Evolutionary conservation across 2,888 invertebrate species (phyloP).

Genomic region (Lasiommata megera): DNA sequence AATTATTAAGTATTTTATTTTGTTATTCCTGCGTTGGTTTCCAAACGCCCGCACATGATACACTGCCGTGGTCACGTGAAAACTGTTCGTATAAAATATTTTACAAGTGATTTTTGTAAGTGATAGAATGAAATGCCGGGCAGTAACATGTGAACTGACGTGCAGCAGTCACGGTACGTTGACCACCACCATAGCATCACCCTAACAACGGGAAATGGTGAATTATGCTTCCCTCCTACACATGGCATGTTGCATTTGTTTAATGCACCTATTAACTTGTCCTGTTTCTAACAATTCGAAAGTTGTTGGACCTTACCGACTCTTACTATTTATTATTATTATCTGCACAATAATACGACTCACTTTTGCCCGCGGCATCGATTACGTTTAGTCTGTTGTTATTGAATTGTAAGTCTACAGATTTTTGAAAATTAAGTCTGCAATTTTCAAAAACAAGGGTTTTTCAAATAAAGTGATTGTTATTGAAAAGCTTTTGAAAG

Average conservation of each 20-base stretch:
- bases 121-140: slow-evolving; percentile 34
- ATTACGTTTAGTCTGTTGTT: too few species aligned
- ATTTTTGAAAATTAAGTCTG: too few species aligned
- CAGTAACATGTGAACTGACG: slow-evolving; percentile 46
- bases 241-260: slow-evolving; percentile 36
- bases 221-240: slow-evolving; percentile 70
- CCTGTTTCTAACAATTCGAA: slow-evolving; percentile 11
- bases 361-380: too few species aligned
- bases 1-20: neutral
- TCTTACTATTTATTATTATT: too few species aligned
- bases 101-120: neutral
- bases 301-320: slow-evolving; percentile 2
- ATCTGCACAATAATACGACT: too few species aligned
- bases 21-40: too few species aligned
- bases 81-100: neutral
- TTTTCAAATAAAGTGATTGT: too few species aligned
- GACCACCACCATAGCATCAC: slow-evolving; percentile 61
- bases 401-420: too few species aligned
- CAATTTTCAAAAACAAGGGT: too few species aligned
- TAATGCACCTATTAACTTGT: slow-evolving; percentile 23
- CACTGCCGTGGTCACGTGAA: neutral
- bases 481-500: too few species aligned
- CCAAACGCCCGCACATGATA: neutral
- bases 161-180: slow-evolving; percentile 49
- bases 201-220: slow-evolving; percentile 70